phyloP scores from a whole-genome alignment of 2,888 invertebrate genomes.

The Hirtodrosophila trivittata region DNA sequence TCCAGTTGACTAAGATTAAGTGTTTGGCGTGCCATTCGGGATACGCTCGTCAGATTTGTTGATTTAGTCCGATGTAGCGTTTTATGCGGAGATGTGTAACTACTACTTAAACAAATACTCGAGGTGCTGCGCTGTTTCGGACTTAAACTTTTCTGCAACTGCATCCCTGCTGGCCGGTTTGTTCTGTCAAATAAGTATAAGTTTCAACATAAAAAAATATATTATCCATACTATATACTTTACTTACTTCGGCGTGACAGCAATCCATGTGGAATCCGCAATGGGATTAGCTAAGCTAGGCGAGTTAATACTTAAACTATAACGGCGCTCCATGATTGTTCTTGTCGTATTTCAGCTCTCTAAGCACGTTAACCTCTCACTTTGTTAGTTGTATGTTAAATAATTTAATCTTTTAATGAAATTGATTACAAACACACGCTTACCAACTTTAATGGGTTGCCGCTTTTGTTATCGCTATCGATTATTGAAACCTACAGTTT shows the following conservation, averaged over 20 bases:
- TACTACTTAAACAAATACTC: conserved; percentile 27
- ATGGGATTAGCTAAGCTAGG: conserved; percentile 74
- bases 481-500: background rate
- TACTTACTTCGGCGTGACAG: conserved; percentile 68
- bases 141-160: conserved; percentile 45
- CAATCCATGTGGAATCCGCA: conserved; percentile 82
- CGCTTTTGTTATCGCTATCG: conserved; percentile 35
- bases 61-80: conserved; percentile 28
- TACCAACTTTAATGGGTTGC: conserved; percentile 32
- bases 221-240: no score
- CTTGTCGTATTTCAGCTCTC: background rate
- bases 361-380: background rate
- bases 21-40: conserved; percentile 51
- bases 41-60: conserved; percentile 28
- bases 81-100: conserved; percentile 25
- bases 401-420: conserved; percentile 3
- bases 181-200: conserved; percentile 6
- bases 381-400: background rate
- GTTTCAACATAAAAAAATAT: no score
- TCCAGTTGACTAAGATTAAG: conserved; percentile 75
- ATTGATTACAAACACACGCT: conserved; percentile 25
- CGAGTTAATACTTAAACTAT: conserved; percentile 69
- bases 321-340: conserved; percentile 66
- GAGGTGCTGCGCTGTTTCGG: conserved; percentile 60
- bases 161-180: conserved; percentile 44